Evolutionary conservation across 2,113 vertebrate species (phyloP), one percentile per base, ranked within the genome.

Genomic region (Sclerurus mexicanus): DNA sequence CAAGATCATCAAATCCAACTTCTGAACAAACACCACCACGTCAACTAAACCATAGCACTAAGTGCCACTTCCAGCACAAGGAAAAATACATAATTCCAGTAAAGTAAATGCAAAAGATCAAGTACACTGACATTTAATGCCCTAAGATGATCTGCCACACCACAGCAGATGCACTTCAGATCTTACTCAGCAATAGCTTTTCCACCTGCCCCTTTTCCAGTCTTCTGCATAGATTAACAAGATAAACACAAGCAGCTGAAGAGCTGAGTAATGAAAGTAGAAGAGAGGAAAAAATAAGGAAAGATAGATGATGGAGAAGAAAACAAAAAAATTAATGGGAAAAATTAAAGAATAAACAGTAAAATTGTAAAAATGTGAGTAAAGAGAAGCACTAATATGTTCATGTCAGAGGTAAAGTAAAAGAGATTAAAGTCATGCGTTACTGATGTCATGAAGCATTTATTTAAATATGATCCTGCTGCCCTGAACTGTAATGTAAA

Each of bases 401-500:
- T 79, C 31, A 37, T 91, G 85, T 93, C 85, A 91, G 89, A 94
- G 50, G 53, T 90, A 92, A 69, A 87, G 66, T 69, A 78, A 72
- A 85, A 91, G 66, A 90, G 62, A 91, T 83, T 90, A 68, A 93
- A 97, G 58, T 89, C 78, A 89, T 37, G 39, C 50, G 58, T 69
- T 88, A 79, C 44, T 66, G 37, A 92, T 88, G 88, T 86, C 83
- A 90, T 83, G 82, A 90, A 90, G 78, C 82, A 92, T 94, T 94
- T 96, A 92, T 93, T 95, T 96, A 74, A 90, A 90, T 85, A 87
- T 12, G 59, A 85, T 83, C 63, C 50, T 62, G 53, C 72, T 90
- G 75, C 59, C 67, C 85, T 89, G 58, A 72, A 79, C 74, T 66
- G 37, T n/a, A 89, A 72, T n/a, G 69, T 31, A 91, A 85, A 89